phyloP scores from a whole-genome alignment of 2,888 invertebrate species.

The Crioceris asparagi region DNA sequence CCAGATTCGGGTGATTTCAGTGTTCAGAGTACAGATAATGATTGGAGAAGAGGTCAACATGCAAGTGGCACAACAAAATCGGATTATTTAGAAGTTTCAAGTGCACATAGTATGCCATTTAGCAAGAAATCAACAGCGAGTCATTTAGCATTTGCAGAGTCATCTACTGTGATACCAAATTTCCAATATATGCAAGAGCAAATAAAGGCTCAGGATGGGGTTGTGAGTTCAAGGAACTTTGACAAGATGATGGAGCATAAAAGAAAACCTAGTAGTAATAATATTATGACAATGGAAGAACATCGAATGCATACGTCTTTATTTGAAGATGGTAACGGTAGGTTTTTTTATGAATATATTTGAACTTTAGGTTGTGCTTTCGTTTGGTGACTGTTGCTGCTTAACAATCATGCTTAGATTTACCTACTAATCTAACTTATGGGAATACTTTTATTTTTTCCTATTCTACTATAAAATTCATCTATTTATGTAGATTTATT shows the following conservation, averaged over 20 bases:
- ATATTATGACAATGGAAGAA: slow-evolving; percentile 35
- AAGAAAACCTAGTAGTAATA: slow-evolving; percentile 26
- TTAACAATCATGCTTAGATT: too few species aligned
- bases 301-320: slow-evolving; percentile 33
- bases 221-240: slow-evolving; percentile 33
- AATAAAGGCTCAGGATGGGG: slow-evolving; percentile 29
- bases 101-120: slow-evolving; percentile 24
- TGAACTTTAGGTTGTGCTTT: too few species aligned
- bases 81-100: slow-evolving; percentile 30
- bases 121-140: slow-evolving; percentile 30
- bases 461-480: too few species aligned
- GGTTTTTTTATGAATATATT: too few species aligned
- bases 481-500: too few species aligned
- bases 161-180: slow-evolving; percentile 32
- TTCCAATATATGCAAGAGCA: slow-evolving; percentile 33
- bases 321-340: slow-evolving; percentile 30
- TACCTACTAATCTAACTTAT: too few species aligned
- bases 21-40: slow-evolving; percentile 29
- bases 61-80: slow-evolving; percentile 18
- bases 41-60: slow-evolving; percentile 27
- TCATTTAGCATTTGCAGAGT: slow-evolving; percentile 34
- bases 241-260: slow-evolving; percentile 32
- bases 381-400: too few species aligned
- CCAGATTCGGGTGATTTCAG: slow-evolving; percentile 52
- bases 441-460: too few species aligned